Percentiles rank a stretch among this genome's conserved stretches.
phyloP scores from a whole-genome alignment of 1,140 invertebrate species.

The Drosophila kohkoa region DNA sequence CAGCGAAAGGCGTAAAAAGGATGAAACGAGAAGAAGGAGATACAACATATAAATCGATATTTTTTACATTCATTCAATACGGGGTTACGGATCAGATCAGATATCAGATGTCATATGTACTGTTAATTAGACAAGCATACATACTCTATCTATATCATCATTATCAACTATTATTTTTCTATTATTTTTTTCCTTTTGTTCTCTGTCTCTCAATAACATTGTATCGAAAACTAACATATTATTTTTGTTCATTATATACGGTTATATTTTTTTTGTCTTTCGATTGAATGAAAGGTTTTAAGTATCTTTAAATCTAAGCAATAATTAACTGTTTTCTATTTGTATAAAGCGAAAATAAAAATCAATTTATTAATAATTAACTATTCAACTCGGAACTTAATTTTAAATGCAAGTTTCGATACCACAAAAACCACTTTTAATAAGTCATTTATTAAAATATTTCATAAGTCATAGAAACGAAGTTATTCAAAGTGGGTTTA shows the following conservation, averaged over 20 bases:
- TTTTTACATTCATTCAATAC: slow-evolving; percentile 28
- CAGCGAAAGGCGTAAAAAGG: background rate
- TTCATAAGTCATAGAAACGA: too few relatives aligned
- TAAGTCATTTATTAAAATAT: too few relatives aligned
- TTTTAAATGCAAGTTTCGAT: too few relatives aligned
- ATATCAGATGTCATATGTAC: slow-evolving; percentile 28
- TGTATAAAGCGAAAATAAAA: slow-evolving; percentile 68
- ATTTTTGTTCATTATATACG: slow-evolving; percentile 35
- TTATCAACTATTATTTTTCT: slow-evolving; percentile 6
- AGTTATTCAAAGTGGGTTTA: too few relatives aligned
- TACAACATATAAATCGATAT: slow-evolving; percentile 25
- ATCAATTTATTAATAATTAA: slow-evolving; percentile 41
- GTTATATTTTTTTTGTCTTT: slow-evolving; percentile 18
- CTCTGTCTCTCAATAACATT: slow-evolving; percentile 17
- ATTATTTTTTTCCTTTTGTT: slow-evolving; percentile 9
- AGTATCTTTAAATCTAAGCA: slow-evolving; percentile 48
- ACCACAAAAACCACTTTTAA: too few relatives aligned
- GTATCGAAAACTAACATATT: slow-evolving; percentile 19
- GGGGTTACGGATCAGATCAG: slow-evolving; percentile 39
- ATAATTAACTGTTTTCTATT: slow-evolving; percentile 81
- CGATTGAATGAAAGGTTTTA: slow-evolving; percentile 27
- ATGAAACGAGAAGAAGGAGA: slow-evolving; percentile 1
- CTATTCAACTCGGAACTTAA: too few relatives aligned
- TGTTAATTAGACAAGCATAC: slow-evolving; percentile 34
- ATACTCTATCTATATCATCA: slow-evolving; percentile 20